Conservation (phyloP, 2,888 invertebrate genomes). For the Tanypteryx hageni region DNA sequence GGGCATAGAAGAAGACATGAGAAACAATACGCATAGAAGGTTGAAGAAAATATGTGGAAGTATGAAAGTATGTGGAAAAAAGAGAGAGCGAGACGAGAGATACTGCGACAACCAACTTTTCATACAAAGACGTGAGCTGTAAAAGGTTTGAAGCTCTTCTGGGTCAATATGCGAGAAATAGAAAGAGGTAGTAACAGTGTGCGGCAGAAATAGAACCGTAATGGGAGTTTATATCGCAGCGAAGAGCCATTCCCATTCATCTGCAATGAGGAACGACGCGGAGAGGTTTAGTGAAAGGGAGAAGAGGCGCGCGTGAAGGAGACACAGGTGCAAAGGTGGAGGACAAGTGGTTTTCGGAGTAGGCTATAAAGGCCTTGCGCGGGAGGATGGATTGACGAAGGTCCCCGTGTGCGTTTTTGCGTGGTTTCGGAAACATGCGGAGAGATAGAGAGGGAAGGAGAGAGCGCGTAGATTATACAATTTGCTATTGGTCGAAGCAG, state of each 20-base stretch:
- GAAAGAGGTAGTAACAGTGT: not conserved
- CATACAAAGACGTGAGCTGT: too few species aligned
- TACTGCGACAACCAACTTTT: not conserved
- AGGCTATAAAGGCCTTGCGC: not conserved
- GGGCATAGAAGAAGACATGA: not conserved
- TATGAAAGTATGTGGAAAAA: not conserved
- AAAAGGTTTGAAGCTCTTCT: too few species aligned
- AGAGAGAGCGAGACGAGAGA: not conserved
- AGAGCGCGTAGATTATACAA: not conserved
- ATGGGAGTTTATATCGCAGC: not conserved
- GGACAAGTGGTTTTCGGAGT: not conserved
- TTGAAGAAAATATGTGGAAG: not conserved
- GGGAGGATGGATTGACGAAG: not conserved
- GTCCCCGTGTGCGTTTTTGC: not conserved
- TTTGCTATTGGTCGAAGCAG: not conserved
- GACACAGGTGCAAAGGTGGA: slow-evolving; percentile 1
- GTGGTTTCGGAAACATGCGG: not conserved
- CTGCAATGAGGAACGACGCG: not conserved
- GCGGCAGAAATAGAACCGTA: not conserved
- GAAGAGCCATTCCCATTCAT: not conserved
- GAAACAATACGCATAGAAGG: not conserved
- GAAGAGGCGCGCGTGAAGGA: not conserved
- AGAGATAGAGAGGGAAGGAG: not conserved
- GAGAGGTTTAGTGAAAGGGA: not conserved
- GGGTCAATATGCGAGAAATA: too few species aligned